Evolutionary conservation across 2,888 invertebrate species (phyloP).

Genomic region (Acronicta leporina): DNA sequence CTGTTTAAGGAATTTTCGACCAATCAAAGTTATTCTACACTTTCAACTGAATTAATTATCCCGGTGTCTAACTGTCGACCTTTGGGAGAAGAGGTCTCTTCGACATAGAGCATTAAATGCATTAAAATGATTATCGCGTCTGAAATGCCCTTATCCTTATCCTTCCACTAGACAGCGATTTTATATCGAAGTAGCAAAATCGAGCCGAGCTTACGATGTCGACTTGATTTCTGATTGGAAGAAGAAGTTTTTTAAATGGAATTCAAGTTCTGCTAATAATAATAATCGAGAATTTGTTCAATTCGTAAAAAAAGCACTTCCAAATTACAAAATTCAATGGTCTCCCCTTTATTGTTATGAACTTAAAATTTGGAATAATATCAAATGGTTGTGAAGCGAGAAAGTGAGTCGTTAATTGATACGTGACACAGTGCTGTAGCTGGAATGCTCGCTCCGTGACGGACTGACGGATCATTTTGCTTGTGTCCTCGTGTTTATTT

Average conservation of each 20-base stretch:
- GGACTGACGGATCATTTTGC: conserved; percentile 57
- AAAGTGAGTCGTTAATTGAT: conserved; percentile 50
- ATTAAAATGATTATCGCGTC: conserved; percentile 65
- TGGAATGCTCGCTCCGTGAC: conserved; percentile 50
- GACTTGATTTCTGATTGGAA: conserved; percentile 14
- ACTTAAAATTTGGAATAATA: conserved; percentile 23
- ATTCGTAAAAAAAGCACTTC: conserved; percentile 5
- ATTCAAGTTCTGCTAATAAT: conserved; percentile 25
- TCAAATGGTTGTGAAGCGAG: conserved; percentile 35
- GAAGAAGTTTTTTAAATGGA: conserved; percentile 25
- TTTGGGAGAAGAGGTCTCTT: conserved; percentile 60
- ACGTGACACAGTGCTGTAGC: conserved; percentile 40
- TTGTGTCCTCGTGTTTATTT: conserved; percentile 63
- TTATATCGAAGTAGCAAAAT: conserved; percentile 18
- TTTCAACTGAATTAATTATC: conserved; percentile 57
- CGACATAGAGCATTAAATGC: conserved; percentile 66
- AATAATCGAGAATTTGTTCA: conserved; percentile 3
- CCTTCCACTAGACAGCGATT: conserved; percentile 19
- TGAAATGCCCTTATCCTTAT: conserved; percentile 55
- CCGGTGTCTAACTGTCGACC: conserved; percentile 56
- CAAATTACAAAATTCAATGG: conserved; percentile 15
- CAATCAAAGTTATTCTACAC: conserved; percentile 45
- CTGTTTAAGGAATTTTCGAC: conserved; percentile 28
- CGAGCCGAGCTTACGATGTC: conserved; percentile 15
- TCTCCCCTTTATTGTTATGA: conserved; percentile 4